Evolutionary conservation across 2,797 vertebrate species (phyloP).

Genomic region (Carduelis carduelis): DNA sequence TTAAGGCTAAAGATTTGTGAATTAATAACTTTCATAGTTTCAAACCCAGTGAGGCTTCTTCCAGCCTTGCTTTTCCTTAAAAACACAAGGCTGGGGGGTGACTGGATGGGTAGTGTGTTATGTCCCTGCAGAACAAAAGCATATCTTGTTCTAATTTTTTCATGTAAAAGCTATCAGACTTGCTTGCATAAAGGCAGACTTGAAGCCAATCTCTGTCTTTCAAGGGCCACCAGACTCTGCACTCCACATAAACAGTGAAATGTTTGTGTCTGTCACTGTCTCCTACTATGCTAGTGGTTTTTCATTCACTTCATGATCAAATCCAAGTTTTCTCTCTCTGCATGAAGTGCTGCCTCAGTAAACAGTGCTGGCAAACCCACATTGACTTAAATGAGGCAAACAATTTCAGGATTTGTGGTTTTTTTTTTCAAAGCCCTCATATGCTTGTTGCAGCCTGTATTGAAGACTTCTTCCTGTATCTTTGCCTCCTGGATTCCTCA

Average conservation of each 20-base stretch:
- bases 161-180: not conserved
- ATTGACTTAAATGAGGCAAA: not conserved
- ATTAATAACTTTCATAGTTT: not conserved
- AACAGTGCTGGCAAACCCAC: not conserved
- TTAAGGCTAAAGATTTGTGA: not conserved
- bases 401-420: not conserved
- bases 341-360: not conserved
- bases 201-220: not conserved
- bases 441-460: not conserved
- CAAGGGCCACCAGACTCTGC: not conserved
- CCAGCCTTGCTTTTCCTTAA: not conserved
- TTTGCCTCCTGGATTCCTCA: slow-evolving; percentile 35
- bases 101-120: not conserved
- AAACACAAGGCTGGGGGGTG: not conserved
- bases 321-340: not conserved
- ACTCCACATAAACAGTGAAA: not conserved
- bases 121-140: not conserved
- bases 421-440: not conserved
- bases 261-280: not conserved
- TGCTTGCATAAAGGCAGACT: not conserved
- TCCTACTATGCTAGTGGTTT: not conserved
- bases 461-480: not conserved
- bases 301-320: not conserved
- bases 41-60: not conserved
- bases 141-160: not conserved